Conservation (phyloP, 2,113 vertebrate genomes). For the Elgaria multicarinata region DNA sequence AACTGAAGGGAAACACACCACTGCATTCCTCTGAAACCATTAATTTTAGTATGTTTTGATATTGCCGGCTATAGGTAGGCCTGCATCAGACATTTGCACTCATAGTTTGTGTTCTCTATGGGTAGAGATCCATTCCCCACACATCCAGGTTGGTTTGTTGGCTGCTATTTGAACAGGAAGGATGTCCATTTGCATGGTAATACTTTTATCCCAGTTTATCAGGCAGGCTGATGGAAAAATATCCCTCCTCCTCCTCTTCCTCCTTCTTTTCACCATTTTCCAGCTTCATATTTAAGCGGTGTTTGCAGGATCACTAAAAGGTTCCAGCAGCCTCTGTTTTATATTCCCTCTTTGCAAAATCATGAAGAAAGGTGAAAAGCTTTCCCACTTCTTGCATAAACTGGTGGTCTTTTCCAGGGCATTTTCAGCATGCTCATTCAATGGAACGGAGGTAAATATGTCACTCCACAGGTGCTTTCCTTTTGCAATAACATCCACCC, state of each 20-base stretch:
- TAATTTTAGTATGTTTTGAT: constrained; percentile 63
- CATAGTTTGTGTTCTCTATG: constrained; percentile 71
- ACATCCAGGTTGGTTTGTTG: constrained; percentile 56
- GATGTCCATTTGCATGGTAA: constrained; percentile 84
- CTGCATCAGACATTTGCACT: constrained; percentile 56
- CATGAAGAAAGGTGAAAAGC: constrained; percentile 65
- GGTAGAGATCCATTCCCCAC: constrained; percentile 60
- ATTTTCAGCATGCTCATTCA: constrained; percentile 63
- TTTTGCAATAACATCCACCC: constrained; percentile 56
- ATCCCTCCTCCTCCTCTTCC: not conserved
- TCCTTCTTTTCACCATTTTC: constrained; percentile 65
- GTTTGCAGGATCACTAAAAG: constrained; percentile 62
- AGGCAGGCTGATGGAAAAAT: constrained; percentile 75
- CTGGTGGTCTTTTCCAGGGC: constrained; percentile 52
- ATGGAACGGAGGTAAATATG: constrained; percentile 64
- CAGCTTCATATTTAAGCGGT: constrained; percentile 73
- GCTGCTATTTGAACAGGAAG: constrained; percentile 80
- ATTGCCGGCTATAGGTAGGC: constrained; percentile 68
- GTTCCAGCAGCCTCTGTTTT: constrained; percentile 71
- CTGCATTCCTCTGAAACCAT: constrained; percentile 58
- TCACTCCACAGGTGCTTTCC: constrained; percentile 70
- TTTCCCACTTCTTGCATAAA: constrained; percentile 50
- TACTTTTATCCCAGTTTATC: constrained; percentile 79
- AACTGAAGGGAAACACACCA: not conserved
- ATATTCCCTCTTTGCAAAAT: constrained; percentile 70